Evolutionary conservation across 2,888 invertebrate species (phyloP).

Genomic region (Epistrophella euchroma): DNA sequence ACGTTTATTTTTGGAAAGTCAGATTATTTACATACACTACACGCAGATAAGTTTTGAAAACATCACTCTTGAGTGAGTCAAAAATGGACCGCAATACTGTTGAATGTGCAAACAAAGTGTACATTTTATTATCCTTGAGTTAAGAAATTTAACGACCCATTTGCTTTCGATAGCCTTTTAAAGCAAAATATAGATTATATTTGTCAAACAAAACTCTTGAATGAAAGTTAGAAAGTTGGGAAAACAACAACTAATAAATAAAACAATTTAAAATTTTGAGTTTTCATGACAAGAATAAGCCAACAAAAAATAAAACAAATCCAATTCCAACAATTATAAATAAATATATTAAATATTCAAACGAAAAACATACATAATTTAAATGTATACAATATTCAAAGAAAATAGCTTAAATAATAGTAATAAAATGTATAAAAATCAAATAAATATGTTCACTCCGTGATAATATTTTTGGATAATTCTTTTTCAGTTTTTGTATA

Average conservation of each 20-base stretch:
- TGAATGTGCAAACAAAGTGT: no score
- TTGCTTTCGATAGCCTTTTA: no score
- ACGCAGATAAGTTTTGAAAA: no score
- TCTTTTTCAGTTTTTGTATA: constrained; percentile 43
- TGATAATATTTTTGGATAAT: constrained; percentile 72
- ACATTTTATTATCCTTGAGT: no score
- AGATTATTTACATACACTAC: no score
- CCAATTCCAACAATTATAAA: constrained; percentile 74
- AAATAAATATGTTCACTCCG: constrained; percentile 66
- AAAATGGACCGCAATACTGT: no score
- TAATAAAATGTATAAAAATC: constrained; percentile 58
- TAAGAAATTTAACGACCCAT: no score
- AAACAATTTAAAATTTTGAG: background rate
- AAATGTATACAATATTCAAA: constrained; percentile 59
- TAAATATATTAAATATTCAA: constrained; percentile 74
- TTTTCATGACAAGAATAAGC: background rate
- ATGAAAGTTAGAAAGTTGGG: background rate
- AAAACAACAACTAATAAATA: background rate
- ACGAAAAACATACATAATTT: constrained; percentile 66
- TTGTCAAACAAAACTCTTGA: no score
- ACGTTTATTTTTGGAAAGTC: no score
- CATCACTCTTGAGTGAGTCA: no score
- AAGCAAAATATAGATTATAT: no score
- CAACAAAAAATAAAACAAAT: constrained; percentile 75
- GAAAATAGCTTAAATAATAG: constrained; percentile 61